Base-by-base conservation (phyloP, 2,113 vertebrate genomes). In the Lipotes vexillifer region DNA sequence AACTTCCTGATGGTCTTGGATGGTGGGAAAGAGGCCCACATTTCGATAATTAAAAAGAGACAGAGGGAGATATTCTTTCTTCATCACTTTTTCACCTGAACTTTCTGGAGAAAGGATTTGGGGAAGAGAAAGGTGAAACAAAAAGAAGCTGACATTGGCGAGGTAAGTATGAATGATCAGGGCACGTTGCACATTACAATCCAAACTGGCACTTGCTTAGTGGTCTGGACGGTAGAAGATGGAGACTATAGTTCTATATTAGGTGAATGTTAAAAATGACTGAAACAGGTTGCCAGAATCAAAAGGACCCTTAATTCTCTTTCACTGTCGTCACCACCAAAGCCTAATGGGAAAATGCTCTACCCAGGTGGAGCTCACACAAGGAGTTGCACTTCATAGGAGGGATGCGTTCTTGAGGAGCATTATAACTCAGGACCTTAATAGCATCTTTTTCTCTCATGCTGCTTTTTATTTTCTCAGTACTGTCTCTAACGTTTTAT, bases 1-100 rank as follows among this genome's bases (percentile, higher is more conserved):
- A 93, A 98, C 89, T 97, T 98, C 84, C 87, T 97, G 68, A 98
- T 96, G 97, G 96, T 97, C 88, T 98, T 80, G 82, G 95, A 96
- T 38, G 80, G 55, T 89, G 93, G 93, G 84, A 96, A 97, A 98
- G 69, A 85, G 94, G 88, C 80, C 59, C n/a, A 86, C 68, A 65
- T 20, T 95, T 98, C 90, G 89, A 46, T 94, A 98, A 98, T 95
- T 96, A 97, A 88, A 95, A 98, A 97, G 95, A 96, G 65, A 96
- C 92, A 7, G 31, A 94, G 10, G 46, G 31, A 71, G 78, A 59
- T 61, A 55, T 21, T 84, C 36, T 80, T 77, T 84, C 87, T 96
- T 94, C 46, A 25, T 41, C 49, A 89, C 57, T 3, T 33, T 78
- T 80, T 93, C 84, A 75, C 63, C 77, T 90, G 63, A 93, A 63